These are phyloP conservation scores for Melanerpes aurifrons DNA, from an alignment of 2,113 vertebrate genomes.

Conservation along the genomic window DNA sequence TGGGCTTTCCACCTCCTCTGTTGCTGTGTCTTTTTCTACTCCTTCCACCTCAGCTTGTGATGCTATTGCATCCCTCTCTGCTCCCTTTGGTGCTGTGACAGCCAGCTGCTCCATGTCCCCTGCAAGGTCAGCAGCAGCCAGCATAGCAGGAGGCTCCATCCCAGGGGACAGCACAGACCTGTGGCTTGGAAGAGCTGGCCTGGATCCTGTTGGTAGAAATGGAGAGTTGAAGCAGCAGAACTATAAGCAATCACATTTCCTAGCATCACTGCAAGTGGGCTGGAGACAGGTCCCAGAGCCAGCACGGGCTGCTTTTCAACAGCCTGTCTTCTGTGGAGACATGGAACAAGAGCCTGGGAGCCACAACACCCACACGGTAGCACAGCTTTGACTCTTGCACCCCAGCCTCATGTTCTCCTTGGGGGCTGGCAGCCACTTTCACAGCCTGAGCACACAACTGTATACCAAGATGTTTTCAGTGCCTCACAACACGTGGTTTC, in stretches of 20 bases:
- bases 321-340: neutral
- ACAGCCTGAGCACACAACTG: neutral
- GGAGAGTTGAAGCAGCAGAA: neutral
- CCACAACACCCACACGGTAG: fast-evolving
- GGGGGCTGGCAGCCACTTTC: neutral
- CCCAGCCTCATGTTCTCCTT: neutral
- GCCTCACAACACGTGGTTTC: neutral
- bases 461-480: neutral
- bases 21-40: neutral
- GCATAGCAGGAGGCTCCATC: neutral
- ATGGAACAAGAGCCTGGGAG: neutral
- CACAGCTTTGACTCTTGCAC: neutral
- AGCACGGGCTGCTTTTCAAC: neutral
- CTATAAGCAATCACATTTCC: neutral
- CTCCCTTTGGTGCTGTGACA: neutral
- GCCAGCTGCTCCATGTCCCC: neutral
- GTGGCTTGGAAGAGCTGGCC: fast-evolving
- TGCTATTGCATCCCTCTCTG: neutral
- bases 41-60: fast-evolving
- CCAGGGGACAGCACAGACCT: neutral
- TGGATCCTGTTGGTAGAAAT: neutral
- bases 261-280: neutral
- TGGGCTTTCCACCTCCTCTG: neutral
- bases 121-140: neutral
- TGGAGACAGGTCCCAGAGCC: neutral